Evolutionary conservation across 64 coral and sea anemone species (phyloP), one percentile per base, ranked within the genome.

Genomic region (Catalaphyllia jardinei): DNA sequence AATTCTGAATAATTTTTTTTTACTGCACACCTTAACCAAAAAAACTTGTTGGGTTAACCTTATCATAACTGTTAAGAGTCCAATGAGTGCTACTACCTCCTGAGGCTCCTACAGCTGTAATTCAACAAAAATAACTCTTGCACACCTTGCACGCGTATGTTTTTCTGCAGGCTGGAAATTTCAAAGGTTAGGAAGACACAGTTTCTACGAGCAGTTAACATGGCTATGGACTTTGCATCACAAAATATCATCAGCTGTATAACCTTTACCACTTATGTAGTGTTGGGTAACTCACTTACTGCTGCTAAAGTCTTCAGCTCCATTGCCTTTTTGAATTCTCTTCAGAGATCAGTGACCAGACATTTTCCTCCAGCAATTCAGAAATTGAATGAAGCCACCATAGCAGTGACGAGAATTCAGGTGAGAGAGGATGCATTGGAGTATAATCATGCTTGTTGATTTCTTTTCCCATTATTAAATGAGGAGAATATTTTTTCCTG

Each of bases 261-360:
- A 59, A 96, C 75, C 62, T 93, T 96, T 74, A 82, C 67, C 50
- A 89, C 87, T 0, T 96, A 80, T 78, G 86, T 86, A 11, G 7
- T 93, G 33, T 8, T 65, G 28, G 94, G 94, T 4, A 96, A 96
- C 64, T 63, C 86, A 16, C 73, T 96, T 1, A 80, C 79, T 16
- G 90, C 94, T 60, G 90, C 87, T 2, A 80, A 78, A 6, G 94
- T 96, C 49, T 96, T 96, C 55, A 87, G 79, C 19, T 96, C 94
- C 28, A 49, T 96, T 72, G 91, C 94, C 18, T 73, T 96, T 38
- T 31, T 96, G 35, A 80, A 82, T 74, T 74, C 39, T 11, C 19
- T 93, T 4, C 87, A 92, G 72, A 67, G 90, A 4, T 69, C 63
- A 17, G 85, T 96, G 87, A 63, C 77, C 0, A 60, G 42, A 79